Evolutionary conservation across 2,888 invertebrate species (phyloP), one percentile per base, ranked within the genome.

Genomic region (Drosophila lacicola): DNA sequence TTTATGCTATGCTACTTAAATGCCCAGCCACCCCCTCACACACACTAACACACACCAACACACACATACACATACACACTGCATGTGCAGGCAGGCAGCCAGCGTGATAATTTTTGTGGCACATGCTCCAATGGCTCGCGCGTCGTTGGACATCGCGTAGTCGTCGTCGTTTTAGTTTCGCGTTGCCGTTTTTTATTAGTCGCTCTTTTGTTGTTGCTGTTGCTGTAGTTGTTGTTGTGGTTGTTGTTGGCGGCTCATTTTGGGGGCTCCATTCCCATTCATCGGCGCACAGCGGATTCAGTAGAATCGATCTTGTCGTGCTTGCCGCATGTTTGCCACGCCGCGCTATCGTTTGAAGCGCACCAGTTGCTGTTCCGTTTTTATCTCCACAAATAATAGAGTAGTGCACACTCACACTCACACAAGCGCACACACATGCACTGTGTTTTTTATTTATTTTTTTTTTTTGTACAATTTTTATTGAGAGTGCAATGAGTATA

Each of bases 241-340:
- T 6, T 51, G 67, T 64, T 64, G 55, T 64, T 55, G 70, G 55
- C 46, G 65, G 47, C 53, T 74, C 61, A 62, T 75, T 76, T 70
- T 69, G 70, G 77, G 29, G 72, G 78, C 72, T 77, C 65, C 77
- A 77, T 71, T 67, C 67, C 71, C 60, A 75, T 80, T 57, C 70
- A 71, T 65, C 70, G 64, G 64, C 53, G 67, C 53, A 72, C 65
- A 25, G 63, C 57, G 78, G 76, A 71, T 85, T 91, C 89, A 91
- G 91, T 91, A 91, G 91, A 91, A 91, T 90, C 89, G 91, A 91
- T 91, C 91, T 91, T 90, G 91, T 91, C 91, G 91, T 83, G 84
- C 85, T 80, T 88, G 89, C 85, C 89, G 88, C 82, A 86, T 90
- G 88, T 66, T 80, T 55, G 33, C 37, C 65, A 64, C 33, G 61